Evolutionary conservation across 2,113 vertebrate species (phyloP), one percentile per base, ranked within the genome.

Genomic region (Piaya cayana): DNA sequence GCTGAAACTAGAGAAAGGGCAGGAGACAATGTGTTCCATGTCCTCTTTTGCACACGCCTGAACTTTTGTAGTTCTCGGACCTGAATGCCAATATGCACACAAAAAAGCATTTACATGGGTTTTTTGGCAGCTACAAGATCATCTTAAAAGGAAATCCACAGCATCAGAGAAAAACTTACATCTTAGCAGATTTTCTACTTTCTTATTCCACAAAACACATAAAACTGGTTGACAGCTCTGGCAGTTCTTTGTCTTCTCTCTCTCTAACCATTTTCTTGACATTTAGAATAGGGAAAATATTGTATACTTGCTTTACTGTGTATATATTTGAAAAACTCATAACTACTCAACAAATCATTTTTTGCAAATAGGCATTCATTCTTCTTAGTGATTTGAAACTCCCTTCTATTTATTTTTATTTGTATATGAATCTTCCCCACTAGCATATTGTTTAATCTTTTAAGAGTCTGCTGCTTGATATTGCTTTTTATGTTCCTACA

Each of bases 321-420:
- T 84, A 88, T 93, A 65, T 93, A 72, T 93, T 92, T 55, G 12
- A 92, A 95, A 97, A 89, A 56, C 15, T 1, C 21, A 11, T 42
- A 81, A 78, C 70, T 86, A 72, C 58, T 86, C 92, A 65, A 55
- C 36, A 88, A 45, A 78, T 8, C 69, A 36, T 62, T 18, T 77
- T 92, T 97, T 84, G 36, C 42, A 70, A 81, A 72, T 39, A 90
- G 86, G 45, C 37, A 89, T 90, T 97, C 63, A 71, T 94, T 97
- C 63, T 68, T 82, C 49, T 92, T 92, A 96, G 53, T 77, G 36
- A 82, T 84, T 92, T 93, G 87, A 52, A 95, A 60, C 55, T 83
- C 84, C 6, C 5, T 82, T 89, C 34, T 78, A 59, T 90, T 88
- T 80, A 55, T 92, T 97, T 96, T 95, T 88, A 83, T 91, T 96